These are phyloP conservation scores for Muscicapa adusta DNA, from an alignment of 2,113 vertebrate species.

Conservation along the genomic window DNA sequence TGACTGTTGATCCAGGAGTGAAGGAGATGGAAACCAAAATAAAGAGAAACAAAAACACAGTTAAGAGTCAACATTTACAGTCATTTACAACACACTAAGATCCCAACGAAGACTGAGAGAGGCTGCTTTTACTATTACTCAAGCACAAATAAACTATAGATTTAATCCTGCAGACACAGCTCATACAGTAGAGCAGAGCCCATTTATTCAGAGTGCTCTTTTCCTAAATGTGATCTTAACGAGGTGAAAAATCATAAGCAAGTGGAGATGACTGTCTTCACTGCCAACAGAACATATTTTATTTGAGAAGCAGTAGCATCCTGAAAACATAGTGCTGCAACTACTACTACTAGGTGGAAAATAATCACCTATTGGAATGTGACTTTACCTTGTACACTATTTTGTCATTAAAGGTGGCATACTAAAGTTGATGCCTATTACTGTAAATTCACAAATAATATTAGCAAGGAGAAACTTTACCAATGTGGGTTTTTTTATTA, in stretches of 20 bases:
- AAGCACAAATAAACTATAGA: slow-evolving; percentile 6
- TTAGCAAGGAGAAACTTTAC: not conserved
- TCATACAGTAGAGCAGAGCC: not conserved
- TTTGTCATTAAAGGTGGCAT: not conserved
- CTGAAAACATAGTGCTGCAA: not conserved
- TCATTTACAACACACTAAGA: not conserved
- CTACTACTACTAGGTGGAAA: not conserved
- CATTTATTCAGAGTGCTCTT: slow-evolving; percentile 27
- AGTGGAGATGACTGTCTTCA: slow-evolving; percentile 3
- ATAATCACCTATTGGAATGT: not conserved
- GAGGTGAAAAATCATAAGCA: slow-evolving; percentile 25
- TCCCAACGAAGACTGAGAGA: not conserved
- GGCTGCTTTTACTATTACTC: not conserved
- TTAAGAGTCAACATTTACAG: slow-evolving; percentile 9
- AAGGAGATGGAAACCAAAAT: slow-evolving; percentile 35
- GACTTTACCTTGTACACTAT: not conserved
- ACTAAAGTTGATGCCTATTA: not conserved
- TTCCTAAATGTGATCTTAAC: slow-evolving; percentile 47
- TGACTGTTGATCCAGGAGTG: slow-evolving; percentile 34
- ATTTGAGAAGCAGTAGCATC: not conserved
- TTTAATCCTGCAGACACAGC: not conserved
- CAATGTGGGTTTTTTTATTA: not conserved
- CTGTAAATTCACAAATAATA: not conserved
- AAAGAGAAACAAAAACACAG: slow-evolving; percentile 33
- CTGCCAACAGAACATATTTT: not conserved